Base-by-base conservation (phyloP, 1,140 invertebrate genomes). In the Fopius arisanus region DNA sequence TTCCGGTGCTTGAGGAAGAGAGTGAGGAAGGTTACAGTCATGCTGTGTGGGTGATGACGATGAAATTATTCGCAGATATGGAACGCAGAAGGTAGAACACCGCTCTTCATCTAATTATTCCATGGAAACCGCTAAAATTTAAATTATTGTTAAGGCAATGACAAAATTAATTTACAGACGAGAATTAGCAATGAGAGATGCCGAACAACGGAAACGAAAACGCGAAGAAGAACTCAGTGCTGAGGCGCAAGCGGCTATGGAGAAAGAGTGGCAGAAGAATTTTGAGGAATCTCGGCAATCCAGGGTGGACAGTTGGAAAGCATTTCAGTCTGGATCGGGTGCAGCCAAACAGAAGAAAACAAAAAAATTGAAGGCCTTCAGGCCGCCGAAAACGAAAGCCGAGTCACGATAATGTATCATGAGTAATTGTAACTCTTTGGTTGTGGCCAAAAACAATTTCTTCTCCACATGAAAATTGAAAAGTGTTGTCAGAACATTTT, bases 41-140 rank as follows among this genome's bases (percentile, higher is more conserved):
- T 90, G 93, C 97, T 19, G 91, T 98, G 19, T 98, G 98, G 90
- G 96, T 98, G 10, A 95, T 98, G 91, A 98, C 97, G 3, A 98
- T 98, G 95, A 99, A 99, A 91, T 88, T 99, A 31, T 99, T 99
- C 91, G 98, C 97, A 66, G 97, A 99, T 86, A 94, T 98, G 91
- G 97, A 96, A 88, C 89, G 96, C 74, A 94, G 96, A 90, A 89
- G 93, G 72, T 92, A 73, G 75, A 12, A 54, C 68, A 37, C 9
- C 9, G 31, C 31, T 33, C 9, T 4, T 33, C 3, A 4, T 33
- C 31, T 3, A 33, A 9, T 4, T 33, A 33, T 33, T 33, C 31
- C 31, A 4, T 33, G 3, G 9, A 7, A 26, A 63, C 12, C 28
- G 4, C 4, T 37, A 67, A 31, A 10, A 66, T 59, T n/a, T n/a